phyloP scores from a whole-genome alignment of 2,113 vertebrate genomes.

The Cepphus grylle region DNA sequence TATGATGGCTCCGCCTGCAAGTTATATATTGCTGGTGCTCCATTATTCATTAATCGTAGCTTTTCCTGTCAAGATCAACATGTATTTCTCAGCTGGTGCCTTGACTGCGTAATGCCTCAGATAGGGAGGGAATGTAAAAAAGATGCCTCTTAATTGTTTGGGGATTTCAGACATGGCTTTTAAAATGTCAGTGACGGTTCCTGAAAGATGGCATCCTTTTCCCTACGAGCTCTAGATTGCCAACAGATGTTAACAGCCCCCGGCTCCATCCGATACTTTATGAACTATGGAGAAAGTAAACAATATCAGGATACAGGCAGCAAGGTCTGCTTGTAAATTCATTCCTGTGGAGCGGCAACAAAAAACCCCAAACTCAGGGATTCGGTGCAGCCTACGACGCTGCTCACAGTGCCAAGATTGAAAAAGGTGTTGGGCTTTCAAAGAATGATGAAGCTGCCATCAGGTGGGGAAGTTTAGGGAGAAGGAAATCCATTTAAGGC shows the following conservation, averaged over 20 bases:
- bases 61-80: conserved; percentile 68
- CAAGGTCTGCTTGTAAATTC: background rate
- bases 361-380: fast-evolving
- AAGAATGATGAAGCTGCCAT: background rate
- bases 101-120: conserved; percentile 17
- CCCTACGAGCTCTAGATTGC: background rate
- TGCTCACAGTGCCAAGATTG: fast-evolving
- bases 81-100: conserved; percentile 63
- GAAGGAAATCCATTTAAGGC: background rate
- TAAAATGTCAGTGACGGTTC: conserved; percentile 42
- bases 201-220: conserved; percentile 11
- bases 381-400: fast-evolving
- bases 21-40: conserved; percentile 58
- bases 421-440: background rate
- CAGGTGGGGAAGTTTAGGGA: background rate
- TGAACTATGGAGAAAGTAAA: background rate
- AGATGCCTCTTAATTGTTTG: conserved; percentile 63
- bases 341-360: background rate
- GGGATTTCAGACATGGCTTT: conserved; percentile 61
- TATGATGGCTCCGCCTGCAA: conserved; percentile 45
- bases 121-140: conserved; percentile 29
- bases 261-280: background rate
- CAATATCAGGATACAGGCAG: background rate
- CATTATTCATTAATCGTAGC: conserved; percentile 67
- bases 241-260: conserved; percentile 30